phyloP scores from a whole-genome alignment of 2,888 invertebrate species.

The Trileptium ribeirensis region DNA sequence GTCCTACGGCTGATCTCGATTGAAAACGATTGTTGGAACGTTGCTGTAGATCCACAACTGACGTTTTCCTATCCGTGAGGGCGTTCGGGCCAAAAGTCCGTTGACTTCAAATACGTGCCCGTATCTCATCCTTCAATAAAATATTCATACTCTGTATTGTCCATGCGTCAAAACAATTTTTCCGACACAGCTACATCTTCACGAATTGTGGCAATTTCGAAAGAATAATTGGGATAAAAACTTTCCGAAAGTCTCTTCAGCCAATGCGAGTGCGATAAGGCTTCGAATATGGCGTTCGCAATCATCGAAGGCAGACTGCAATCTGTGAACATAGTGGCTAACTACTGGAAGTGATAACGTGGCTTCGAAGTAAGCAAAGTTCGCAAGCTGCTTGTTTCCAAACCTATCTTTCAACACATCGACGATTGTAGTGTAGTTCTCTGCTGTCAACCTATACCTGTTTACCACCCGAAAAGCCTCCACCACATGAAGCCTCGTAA shows the following conservation, averaged over 20 bases:
- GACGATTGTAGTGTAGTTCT: background rate
- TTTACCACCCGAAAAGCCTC: background rate
- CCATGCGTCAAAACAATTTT: background rate
- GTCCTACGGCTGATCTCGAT: no score
- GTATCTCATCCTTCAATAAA: background rate
- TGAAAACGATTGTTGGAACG: no score
- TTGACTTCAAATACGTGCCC: background rate
- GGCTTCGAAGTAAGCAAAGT: slow-evolving; percentile 3
- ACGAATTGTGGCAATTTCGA: background rate
- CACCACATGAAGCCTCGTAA: background rate
- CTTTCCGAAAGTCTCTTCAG: slow-evolving; percentile 12
- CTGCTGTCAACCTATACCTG: background rate
- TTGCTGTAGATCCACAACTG: no score
- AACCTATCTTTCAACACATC: background rate
- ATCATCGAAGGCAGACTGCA: slow-evolving; percentile 3
- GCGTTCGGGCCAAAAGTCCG: background rate
- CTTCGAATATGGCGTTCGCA: slow-evolving; percentile 16
- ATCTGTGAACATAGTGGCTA: background rate
- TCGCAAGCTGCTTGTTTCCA: background rate
- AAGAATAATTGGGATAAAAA: background rate
- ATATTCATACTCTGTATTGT: background rate
- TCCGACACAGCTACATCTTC: background rate
- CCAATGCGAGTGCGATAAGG: background rate
- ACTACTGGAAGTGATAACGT: background rate
- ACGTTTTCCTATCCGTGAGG: no score